These are phyloP conservation scores for Arizona elegans DNA, from an alignment of 2,113 vertebrate genomes.

Conservation along the genomic window DNA sequence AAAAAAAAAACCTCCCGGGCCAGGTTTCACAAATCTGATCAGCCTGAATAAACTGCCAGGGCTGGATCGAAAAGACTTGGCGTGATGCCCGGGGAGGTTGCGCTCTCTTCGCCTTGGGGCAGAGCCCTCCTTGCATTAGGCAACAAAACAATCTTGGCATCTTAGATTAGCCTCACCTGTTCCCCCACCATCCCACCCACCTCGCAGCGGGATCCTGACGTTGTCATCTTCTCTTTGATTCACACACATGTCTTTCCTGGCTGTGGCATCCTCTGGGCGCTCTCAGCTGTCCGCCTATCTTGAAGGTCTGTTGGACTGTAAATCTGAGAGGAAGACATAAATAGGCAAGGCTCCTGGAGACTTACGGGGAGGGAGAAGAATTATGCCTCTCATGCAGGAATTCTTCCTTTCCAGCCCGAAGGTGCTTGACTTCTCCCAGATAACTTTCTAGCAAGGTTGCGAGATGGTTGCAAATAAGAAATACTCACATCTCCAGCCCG, in stretches of 20 bases:
- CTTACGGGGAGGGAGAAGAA: neutral
- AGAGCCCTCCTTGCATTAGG: neutral
- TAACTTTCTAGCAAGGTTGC: neutral
- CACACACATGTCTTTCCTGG: neutral
- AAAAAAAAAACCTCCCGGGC: neutral
- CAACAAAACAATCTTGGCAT: no score
- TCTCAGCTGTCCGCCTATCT: neutral
- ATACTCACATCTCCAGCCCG: neutral
- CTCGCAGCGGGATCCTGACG: neutral
- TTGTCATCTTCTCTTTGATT: neutral
- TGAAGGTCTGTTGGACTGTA: neutral
- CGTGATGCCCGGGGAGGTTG: neutral
- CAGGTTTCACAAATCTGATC: neutral
- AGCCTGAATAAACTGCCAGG: neutral
- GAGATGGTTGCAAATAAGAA: neutral
- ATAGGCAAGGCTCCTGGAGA: neutral
- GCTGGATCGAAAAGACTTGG: neutral
- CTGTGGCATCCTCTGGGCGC: neutral
- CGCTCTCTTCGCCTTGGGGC: neutral
- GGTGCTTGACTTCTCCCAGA: neutral
- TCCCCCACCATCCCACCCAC: fast-evolving
- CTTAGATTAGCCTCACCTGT: neutral
- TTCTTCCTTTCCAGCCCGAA: neutral
- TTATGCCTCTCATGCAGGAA: neutral
- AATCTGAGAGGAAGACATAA: conserved; percentile 6